A percentile compares a stretch with the other conserved stretches of the same genome.
Conservation (phyloP, 92 coral and sea anemone species). For the Heteractis magnifica region DNA sequence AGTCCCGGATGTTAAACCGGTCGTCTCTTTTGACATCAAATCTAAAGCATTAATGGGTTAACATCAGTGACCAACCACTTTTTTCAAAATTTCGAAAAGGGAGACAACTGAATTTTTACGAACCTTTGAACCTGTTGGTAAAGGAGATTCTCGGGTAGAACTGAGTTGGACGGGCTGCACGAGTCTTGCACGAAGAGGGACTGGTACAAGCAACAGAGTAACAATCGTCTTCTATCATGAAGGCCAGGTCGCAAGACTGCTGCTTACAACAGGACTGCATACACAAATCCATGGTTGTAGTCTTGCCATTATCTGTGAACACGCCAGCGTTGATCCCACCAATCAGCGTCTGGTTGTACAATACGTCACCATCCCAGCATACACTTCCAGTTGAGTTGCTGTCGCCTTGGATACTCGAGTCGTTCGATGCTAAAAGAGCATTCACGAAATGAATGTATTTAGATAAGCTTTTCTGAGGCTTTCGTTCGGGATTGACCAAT, state of each 20-base stretch:
- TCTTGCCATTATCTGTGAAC: conserved; percentile 90
- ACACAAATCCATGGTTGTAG: conserved; percentile 82
- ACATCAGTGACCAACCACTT: neutral
- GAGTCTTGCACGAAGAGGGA: conserved; percentile 71
- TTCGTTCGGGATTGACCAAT: neutral
- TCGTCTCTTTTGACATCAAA: conserved; percentile 17
- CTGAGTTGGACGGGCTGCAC: conserved; percentile 85
- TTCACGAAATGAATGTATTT: conserved; percentile 11
- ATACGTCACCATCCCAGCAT: conserved; percentile 87
- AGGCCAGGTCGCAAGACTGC: conserved; percentile 83
- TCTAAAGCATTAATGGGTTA: neutral
- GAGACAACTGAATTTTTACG: neutral
- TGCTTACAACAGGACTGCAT: conserved; percentile 96
- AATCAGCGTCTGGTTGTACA: conserved; percentile 77
- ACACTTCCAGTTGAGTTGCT: conserved; percentile 38
- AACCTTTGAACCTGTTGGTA: conserved; percentile 67
- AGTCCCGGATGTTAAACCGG: conserved; percentile 18
- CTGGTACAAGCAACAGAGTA: conserved; percentile 84
- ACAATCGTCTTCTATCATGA: conserved; percentile 93
- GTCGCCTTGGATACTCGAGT: conserved; percentile 17
- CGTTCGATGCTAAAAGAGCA: neutral
- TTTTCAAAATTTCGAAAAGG: no score
- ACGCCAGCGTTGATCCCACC: conserved; percentile 95
- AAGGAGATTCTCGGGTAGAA: conserved; percentile 81
- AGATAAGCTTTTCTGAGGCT: conserved; percentile 1